phyloP scores from a whole-genome alignment of 2,888 invertebrate species.

The Clistopyga incitator region DNA sequence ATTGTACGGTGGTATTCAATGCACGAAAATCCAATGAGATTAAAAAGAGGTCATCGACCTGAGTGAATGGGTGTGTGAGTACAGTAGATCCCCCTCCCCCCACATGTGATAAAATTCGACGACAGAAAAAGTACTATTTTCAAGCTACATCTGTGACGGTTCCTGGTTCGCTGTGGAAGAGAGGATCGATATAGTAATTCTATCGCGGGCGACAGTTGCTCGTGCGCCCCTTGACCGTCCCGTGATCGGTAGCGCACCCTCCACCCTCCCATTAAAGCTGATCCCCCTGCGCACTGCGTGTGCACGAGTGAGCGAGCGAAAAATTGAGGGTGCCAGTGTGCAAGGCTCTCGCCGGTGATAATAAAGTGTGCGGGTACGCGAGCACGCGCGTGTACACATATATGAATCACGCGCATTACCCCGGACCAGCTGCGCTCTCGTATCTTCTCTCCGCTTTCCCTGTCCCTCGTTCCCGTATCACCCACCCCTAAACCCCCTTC shows the following conservation, averaged over 20 bases:
- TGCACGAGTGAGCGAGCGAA: conserved; percentile 27
- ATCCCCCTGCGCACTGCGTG: conserved; percentile 48
- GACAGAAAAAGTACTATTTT: conserved; percentile 4
- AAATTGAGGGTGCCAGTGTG: conserved; percentile 49
- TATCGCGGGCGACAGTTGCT: conserved; percentile 64
- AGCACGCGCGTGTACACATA: conserved; percentile 53
- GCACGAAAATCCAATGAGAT: not conserved
- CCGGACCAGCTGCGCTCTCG: conserved; percentile 69
- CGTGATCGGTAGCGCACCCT: conserved; percentile 27
- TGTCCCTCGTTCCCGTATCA: conserved; percentile 49
- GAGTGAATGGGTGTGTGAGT: conserved; percentile 28
- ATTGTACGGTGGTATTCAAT: too few species aligned
- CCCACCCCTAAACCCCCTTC: conserved; percentile 60
- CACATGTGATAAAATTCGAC: conserved; percentile 13
- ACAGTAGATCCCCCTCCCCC: not conserved
- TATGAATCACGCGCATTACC: conserved; percentile 40
- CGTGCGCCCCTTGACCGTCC: conserved; percentile 39
- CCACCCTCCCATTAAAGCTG: conserved; percentile 57
- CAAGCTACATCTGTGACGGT: conserved; percentile 34
- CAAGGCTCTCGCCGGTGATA: conserved; percentile 46
- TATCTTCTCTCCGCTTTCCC: conserved; percentile 61
- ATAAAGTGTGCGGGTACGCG: conserved; percentile 64
- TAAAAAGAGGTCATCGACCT: conserved; percentile 42
- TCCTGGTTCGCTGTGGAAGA: conserved; percentile 7
- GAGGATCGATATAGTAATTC: conserved; percentile 67